Conservation (phyloP, 2,888 invertebrate species). For the Diarsia rubi region DNA sequence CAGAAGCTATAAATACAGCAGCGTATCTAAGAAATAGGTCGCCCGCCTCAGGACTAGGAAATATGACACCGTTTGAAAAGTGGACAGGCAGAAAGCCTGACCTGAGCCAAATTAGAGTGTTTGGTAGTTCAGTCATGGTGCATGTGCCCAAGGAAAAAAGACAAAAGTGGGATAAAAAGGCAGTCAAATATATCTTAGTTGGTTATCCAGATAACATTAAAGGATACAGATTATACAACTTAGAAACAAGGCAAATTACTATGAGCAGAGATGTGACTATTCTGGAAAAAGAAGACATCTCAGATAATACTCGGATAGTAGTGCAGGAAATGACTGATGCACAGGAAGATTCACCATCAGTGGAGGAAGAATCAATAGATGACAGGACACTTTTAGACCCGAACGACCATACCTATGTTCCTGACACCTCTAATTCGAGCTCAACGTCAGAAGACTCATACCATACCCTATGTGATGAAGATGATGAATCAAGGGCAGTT, state of each 20-base stretch:
- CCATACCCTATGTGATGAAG: background rate
- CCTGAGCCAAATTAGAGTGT: slow-evolving; percentile 5
- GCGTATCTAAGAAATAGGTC: slow-evolving; percentile 2
- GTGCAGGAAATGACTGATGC: background rate
- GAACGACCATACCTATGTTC: background rate
- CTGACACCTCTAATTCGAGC: background rate
- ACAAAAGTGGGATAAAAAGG: slow-evolving; percentile 3
- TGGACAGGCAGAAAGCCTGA: background rate
- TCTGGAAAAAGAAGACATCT: background rate
- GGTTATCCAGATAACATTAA: slow-evolving; percentile 58
- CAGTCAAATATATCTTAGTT: background rate
- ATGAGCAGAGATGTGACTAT: background rate
- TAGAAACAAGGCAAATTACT: background rate
- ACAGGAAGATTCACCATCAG: too few species aligned
- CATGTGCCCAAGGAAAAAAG: slow-evolving; percentile 23
- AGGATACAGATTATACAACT: slow-evolving; percentile 32
- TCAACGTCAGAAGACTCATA: background rate
- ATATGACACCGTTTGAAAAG: slow-evolving; percentile 7
- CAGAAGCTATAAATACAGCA: background rate
- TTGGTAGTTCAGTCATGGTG: slow-evolving; percentile 20
- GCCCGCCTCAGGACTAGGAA: background rate
- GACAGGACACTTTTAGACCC: background rate
- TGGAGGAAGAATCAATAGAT: too few species aligned
- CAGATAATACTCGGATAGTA: background rate
- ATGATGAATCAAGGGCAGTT: background rate